Base-by-base conservation (phyloP, 2,888 invertebrate genomes). In the Eumacrocentrus americanus region DNA sequence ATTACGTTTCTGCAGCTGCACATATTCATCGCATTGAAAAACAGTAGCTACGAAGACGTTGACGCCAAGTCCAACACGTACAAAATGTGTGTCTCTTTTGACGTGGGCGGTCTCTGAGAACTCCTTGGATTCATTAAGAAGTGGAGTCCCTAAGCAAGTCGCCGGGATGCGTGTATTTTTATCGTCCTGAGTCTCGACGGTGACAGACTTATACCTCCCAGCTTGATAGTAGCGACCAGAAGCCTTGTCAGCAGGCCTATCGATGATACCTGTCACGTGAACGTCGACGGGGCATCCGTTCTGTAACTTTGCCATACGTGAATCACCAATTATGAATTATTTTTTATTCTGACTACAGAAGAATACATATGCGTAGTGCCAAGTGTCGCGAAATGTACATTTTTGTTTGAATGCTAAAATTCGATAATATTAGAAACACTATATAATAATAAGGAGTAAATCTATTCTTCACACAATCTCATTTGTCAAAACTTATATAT, bases 101-200 rank as follows among this genome's bases (percentile, higher is more conserved):
- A 75, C 73, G 74, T 74, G 68, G 70, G 72, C 72, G 73, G 72
- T 73, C 74, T 67, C 63, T 64, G 65, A 62, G 67, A 63, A 53
- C 66, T 64, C 58, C 66, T 62, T 59, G 60, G 72, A 74, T 72
- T 72, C 72, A 72, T 71, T 71, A 74, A 72, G 72, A 67, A n/a
- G 62, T 61, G 60, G 70, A 67, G 65, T 58, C 58, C 62, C 66
- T 69, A 65, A 65, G 62, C 63, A 71, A 68, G 65, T 60, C 58
- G 62, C 66, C 67, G 68, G 66, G 69, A 54, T 70, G 65, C 75
- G 73, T 76, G n/a, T n/a, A 77, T 75, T 76, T 77, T 78, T 78
- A 78, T 77, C 76, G 62, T 71, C 34, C 58, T 58, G 60, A 35
- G 52, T 55, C 58, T 53, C 60, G 29, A 62, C 62, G 62, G 71